Base-by-base conservation (phyloP, 2,797 vertebrate species). In the Clarias laeviceps region DNA sequence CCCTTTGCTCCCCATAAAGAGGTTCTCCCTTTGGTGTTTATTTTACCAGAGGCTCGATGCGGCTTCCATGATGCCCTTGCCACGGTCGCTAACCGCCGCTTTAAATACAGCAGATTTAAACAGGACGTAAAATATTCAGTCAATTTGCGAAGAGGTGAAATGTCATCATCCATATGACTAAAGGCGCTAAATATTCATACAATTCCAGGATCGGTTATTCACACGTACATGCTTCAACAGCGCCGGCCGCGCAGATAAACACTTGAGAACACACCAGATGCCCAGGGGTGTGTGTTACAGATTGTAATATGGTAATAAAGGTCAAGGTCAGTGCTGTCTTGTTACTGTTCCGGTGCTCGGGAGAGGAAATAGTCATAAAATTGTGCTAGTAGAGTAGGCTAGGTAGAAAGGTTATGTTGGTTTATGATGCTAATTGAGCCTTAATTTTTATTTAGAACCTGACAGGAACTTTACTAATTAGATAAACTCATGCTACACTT, bases 11-110 rank as follows among this genome's bases (percentile, higher is more conserved):
- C 88, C 91, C 88, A 90, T 89, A 89, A 88, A 90, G 87, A 89
- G 85, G 80, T 62, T 87, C 88, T 86, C 80, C 87, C 91, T 91
- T 86, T 32, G 89, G 90, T 91, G 86, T 91, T 86, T 90, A 91
- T 92, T 89, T 91, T 90, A 89, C 91, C 87, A 84, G 90, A 91
- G 82, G 94, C 93, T 93, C 92, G 87, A 94, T 92, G 92, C 91
- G 91, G 92, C 93, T 37, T 64, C 89, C 87, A 85, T 89, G 50
- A 61, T 83, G 85, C 72, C 86, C 86, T 87, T 85, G 83, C 86
- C 77, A 79, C 32, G 80, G 61, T 73, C 78, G 85, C 85, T 86
- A 87, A 88, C 81, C 69, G 65, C 84, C 70, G 56, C 86, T 84
- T 90, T 91, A 88, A 88, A 88, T 87, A 90, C 85, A 88, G 84